Base-by-base conservation (phyloP, 2,797 vertebrate species). In the Sphenopsis melanotis region DNA sequence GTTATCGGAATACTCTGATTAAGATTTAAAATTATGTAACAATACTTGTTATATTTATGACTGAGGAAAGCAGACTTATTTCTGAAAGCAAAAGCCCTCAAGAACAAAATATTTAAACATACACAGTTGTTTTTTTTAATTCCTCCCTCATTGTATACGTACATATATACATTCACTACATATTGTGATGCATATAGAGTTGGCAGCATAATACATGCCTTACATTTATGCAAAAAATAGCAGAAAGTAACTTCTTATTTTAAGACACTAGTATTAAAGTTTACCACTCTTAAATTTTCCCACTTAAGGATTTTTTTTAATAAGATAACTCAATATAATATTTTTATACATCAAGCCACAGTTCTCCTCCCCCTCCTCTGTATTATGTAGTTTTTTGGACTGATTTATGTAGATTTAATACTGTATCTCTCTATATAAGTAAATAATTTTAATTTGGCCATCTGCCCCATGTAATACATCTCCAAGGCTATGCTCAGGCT, bases 391-490 rank as follows among this genome's bases (percentile, higher is more conserved):
- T 80, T 90, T 89, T 89, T 46, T 77, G 14, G 74, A 86, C 59
- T 63, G 80, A 79, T 89, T 94, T 34, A 72, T 26, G 29, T 36
- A 32, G 24, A 42, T 90, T 94, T 94, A 63, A 27, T 47, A 83
- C 90, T 32, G 34, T 90, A 72, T 17, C 41, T 84, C 44, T 46
- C 36, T 69, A 69, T 30, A 46, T 59, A 93, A 79, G 76, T 84
- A 94, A 96, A 95, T 90, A 90, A 95, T 83, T 95, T 96, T 81
- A 81, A 95, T 95, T 92, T 97, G 50, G 61, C 60, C 79, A 95
- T 93, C 87, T 97, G 89, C 83, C 84, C n/a, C 66, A 34, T 42
- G 77, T 55, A 91, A 92, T 46, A 59, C 14, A 78, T 57, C 78
- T 97, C 77, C 52, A 87, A 72, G 63, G 79, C 65, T 63, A 66